A percentile compares a stretch with the other conserved stretches of the same genome.
Conservation (phyloP, 2,888 invertebrate species). For the Andrena chrysosceles region DNA sequence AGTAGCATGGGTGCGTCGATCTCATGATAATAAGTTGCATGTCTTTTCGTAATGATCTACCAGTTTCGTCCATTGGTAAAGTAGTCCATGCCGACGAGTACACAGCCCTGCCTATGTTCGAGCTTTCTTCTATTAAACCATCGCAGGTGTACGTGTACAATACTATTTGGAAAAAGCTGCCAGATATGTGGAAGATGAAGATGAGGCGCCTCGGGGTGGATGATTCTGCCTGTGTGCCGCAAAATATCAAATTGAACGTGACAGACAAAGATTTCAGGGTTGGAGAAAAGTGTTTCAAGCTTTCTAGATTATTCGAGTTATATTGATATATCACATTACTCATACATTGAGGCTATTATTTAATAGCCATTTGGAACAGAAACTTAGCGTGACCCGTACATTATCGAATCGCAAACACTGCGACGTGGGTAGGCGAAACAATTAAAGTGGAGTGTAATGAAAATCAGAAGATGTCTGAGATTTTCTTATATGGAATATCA, state of each 20-base stretch:
- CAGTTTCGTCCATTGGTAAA: slow-evolving; percentile 10
- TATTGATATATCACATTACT: no score
- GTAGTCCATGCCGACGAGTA: slow-evolving; percentile 4
- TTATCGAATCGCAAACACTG: no score
- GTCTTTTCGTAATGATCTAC: slow-evolving; percentile 41
- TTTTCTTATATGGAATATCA: no score
- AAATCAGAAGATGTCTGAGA: no score
- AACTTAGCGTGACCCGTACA: no score
- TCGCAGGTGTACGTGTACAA: slow-evolving; percentile 41
- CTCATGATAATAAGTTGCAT: slow-evolving; percentile 60
- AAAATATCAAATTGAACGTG: not conserved
- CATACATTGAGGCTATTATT: no score
- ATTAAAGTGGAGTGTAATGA: no score
- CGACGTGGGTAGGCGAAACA: no score
- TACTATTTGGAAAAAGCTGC: not conserved
- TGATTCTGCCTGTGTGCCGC: slow-evolving; percentile 26
- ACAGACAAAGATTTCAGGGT: no score
- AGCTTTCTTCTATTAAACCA: slow-evolving; percentile 4
- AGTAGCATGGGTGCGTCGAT: slow-evolving; percentile 40
- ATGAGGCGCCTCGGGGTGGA: not conserved
- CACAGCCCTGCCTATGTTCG: not conserved
- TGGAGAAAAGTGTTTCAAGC: no score
- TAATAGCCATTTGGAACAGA: no score
- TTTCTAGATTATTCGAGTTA: no score
- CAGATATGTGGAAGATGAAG: slow-evolving; percentile 21